Evolutionary conservation across 2,888 invertebrate genomes (phyloP).

Genomic region (Trachelus troglodyta): DNA sequence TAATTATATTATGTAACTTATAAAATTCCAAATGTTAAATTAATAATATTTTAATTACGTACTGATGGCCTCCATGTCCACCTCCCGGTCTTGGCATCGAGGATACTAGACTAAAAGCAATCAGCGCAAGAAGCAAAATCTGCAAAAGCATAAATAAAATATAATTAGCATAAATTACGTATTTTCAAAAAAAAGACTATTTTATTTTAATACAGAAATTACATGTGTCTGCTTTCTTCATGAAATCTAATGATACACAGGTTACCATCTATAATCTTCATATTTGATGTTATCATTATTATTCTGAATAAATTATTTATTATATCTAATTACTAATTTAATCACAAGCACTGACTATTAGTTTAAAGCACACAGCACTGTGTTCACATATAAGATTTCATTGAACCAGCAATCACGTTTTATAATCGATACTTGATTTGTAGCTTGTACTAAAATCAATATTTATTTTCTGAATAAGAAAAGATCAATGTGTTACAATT

Average conservation of each 20-base stretch:
- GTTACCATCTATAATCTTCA: not conserved
- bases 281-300: not conserved
- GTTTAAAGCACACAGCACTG: not conserved
- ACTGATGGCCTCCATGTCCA: conserved; percentile 41
- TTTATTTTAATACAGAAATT: no score
- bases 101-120: conserved; percentile 29
- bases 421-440: not conserved
- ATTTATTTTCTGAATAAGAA: not conserved
- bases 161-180: not conserved
- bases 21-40: not conserved
- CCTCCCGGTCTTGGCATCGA: conserved; percentile 35
- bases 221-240: not conserved
- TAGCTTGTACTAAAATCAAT: not conserved
- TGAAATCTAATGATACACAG: not conserved
- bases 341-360: not conserved
- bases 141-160: conserved; percentile 19
- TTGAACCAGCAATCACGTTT: not conserved
- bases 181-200: not conserved
- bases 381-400: not conserved
- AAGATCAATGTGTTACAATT: not conserved
- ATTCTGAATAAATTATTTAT: not conserved
- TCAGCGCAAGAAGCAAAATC: conserved; percentile 35
- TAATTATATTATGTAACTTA: not conserved
- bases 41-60: conserved; percentile 23
- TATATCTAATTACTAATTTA: not conserved